Percentiles rank a stretch among this genome's conserved stretches.
These are phyloP conservation scores for Micropoecilia bifurca DNA, from an alignment of 2,797 vertebrate species.

Conservation along the genomic window DNA sequence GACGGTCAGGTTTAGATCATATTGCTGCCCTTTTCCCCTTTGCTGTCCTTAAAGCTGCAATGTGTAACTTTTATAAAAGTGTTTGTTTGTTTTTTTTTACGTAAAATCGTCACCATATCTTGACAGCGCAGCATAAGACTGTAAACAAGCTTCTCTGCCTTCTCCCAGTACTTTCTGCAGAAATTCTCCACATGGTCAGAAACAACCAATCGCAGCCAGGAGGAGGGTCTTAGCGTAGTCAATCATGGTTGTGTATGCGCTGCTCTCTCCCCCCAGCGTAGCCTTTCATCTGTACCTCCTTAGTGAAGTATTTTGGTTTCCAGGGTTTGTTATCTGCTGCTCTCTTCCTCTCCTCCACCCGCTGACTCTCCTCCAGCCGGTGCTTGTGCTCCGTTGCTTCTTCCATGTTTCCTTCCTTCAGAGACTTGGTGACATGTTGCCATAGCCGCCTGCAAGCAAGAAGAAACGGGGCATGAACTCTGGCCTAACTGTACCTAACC, in stretches of 20 bases:
- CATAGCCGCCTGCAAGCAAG: constrained; percentile 84
- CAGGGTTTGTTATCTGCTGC: constrained; percentile 79
- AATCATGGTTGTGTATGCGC: too few species aligned
- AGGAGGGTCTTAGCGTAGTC: too few species aligned
- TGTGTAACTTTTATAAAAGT: too few species aligned
- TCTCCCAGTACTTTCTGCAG: too few species aligned
- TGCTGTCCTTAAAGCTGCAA: background rate
- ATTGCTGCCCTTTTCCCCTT: background rate
- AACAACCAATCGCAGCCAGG: too few species aligned
- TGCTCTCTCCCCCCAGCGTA: too few species aligned
- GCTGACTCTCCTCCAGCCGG: constrained; percentile 89
- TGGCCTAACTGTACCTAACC: background rate
- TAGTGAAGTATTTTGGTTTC: constrained; percentile 91
- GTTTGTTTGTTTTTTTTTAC: too few species aligned
- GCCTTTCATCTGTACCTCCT: constrained; percentile 72
- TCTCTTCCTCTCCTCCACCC: constrained; percentile 87
- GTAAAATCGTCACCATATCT: too few species aligned
- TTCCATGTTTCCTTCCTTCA: constrained; percentile 89
- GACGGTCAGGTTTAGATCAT: background rate
- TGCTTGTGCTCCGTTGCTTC: constrained; percentile 91
- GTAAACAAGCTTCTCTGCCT: too few species aligned
- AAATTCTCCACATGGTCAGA: too few species aligned
- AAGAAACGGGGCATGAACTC: background rate
- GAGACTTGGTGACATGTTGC: constrained; percentile 88
- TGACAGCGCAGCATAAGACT: too few species aligned